Conservation (phyloP, 2,797 vertebrate species). For the Paratrypauchen microcephalus region DNA sequence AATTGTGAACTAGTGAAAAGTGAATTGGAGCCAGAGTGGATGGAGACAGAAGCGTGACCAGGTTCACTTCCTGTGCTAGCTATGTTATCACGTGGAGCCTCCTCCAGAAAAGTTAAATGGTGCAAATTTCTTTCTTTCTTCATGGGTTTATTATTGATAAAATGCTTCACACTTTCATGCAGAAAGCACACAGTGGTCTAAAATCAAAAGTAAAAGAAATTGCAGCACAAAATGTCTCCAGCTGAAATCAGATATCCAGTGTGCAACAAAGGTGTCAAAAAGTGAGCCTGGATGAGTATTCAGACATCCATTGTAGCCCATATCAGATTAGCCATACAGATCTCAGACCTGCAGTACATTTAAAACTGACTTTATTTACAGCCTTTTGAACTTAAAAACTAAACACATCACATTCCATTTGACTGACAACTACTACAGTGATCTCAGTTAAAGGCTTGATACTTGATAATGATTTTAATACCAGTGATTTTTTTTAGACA, state of each 20-base stretch:
- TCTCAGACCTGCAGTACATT: not conserved
- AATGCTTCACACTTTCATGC: too few relatives aligned
- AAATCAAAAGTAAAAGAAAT: not conserved
- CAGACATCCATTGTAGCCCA: not conserved
- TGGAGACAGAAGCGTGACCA: too few relatives aligned
- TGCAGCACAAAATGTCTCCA: not conserved
- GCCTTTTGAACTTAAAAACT: not conserved
- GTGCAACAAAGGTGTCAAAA: not conserved
- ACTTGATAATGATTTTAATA: too few relatives aligned
- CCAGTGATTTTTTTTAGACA: too few relatives aligned
- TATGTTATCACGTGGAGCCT: too few relatives aligned
- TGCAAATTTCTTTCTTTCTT: too few relatives aligned
- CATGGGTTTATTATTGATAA: too few relatives aligned
- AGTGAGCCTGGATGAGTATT: not conserved
- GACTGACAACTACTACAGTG: not conserved
- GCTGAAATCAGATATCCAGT: not conserved
- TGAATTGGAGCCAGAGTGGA: too few relatives aligned
- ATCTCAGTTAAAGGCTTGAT: not conserved
- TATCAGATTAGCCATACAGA: not conserved
- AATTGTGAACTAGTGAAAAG: too few relatives aligned
- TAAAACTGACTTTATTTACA: not conserved
- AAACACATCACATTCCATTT: not conserved
- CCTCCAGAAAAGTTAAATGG: too few relatives aligned
- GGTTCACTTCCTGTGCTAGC: too few relatives aligned
- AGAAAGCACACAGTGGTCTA: not conserved